phyloP scores from a whole-genome alignment of 2,113 vertebrate genomes.

The Prunella fulvescens region DNA sequence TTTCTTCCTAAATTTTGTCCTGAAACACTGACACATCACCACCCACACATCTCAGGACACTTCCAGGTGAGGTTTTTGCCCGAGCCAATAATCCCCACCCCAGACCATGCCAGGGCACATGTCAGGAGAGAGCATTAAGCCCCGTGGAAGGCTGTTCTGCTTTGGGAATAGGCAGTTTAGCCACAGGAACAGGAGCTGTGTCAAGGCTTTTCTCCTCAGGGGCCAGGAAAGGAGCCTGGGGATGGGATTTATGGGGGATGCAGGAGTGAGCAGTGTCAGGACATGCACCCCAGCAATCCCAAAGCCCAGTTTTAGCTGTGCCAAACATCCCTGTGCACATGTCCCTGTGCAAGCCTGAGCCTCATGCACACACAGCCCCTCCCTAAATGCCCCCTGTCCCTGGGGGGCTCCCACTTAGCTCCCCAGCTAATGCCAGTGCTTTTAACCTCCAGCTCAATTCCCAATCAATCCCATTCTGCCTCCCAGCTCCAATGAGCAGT shows the following conservation, averaged over 20 bases:
- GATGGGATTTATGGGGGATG: background rate
- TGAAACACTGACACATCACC: background rate
- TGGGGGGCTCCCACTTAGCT: background rate
- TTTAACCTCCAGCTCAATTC: constrained; percentile 38
- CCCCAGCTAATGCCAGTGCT: background rate
- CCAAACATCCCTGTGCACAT: background rate
- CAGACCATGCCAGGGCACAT: background rate
- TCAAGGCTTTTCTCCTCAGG: background rate
- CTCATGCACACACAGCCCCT: background rate
- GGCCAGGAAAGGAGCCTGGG: background rate
- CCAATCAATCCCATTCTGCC: background rate
- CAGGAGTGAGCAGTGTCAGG: background rate
- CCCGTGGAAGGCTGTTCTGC: background rate
- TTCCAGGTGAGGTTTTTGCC: background rate
- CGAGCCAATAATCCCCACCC: background rate
- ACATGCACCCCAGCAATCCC: accelerated
- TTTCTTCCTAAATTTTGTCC: background rate
- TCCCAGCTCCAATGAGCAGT: background rate
- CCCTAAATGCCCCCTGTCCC: background rate
- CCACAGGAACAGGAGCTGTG: background rate
- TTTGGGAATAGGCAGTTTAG: background rate
- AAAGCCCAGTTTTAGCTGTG: background rate
- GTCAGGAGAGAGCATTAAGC: background rate
- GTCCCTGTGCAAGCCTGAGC: accelerated
- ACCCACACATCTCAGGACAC: background rate